Evolutionary conservation across 1,140 invertebrate genomes (phyloP).

Genomic region (Sminthurinus signatus): DNA sequence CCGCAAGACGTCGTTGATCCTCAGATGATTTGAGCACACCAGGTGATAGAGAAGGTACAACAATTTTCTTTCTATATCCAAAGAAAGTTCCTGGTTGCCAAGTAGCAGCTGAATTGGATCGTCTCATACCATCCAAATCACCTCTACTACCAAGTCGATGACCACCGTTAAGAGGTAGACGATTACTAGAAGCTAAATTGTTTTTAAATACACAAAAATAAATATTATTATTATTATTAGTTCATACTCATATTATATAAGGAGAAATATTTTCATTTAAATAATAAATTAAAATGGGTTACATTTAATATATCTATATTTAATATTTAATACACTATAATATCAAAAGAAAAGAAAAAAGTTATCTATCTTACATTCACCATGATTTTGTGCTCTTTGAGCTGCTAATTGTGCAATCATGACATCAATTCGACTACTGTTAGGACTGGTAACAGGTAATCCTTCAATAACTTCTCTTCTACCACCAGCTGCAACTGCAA

Average conservation of each 20-base stretch:
- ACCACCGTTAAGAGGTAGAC: no score
- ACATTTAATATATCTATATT: no score
- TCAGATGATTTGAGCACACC: conserved; percentile 47
- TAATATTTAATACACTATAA: no score
- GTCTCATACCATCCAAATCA: background rate
- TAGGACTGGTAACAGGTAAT: conserved; percentile 48
- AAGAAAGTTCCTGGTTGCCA: background rate
- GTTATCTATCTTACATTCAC: background rate
- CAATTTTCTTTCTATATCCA: background rate
- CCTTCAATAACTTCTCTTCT: conserved; percentile 63
- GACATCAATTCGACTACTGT: conserved; percentile 58
- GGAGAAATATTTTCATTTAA: no score
- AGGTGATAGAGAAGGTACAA: conserved; percentile 47
- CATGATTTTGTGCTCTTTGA: conserved; percentile 33
- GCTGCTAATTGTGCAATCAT: conserved; percentile 63
- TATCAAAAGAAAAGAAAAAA: no score
- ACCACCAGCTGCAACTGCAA: conserved; percentile 48
- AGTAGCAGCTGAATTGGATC: background rate
- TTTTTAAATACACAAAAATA: no score
- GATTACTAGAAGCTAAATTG: no score
- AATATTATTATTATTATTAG: no score
- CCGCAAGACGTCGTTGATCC: conserved; percentile 45
- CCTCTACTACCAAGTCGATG: background rate
- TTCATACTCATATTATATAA: no score
- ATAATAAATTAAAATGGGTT: no score